phyloP scores from a whole-genome alignment of 2,888 invertebrate genomes.

The Drosophila paramelanica region DNA sequence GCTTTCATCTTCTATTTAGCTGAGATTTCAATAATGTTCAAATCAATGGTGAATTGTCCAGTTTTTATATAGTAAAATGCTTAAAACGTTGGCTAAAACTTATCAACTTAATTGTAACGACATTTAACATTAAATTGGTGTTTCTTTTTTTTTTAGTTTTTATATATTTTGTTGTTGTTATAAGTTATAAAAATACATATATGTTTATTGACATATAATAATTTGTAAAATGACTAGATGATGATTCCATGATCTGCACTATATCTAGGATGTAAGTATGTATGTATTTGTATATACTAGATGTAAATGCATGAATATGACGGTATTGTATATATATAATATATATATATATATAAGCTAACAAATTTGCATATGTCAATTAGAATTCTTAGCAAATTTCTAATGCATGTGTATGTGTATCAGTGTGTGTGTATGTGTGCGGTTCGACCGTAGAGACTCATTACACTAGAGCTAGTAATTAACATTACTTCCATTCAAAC shows the following conservation, averaged over 20 bases:
- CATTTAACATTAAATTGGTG: conserved; percentile 78
- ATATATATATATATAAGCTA: conserved; percentile 43
- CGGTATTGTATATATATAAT: conserved; percentile 13
- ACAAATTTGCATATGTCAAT: conserved; percentile 69
- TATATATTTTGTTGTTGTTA: conserved; percentile 22
- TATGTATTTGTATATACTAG: conserved; percentile 30
- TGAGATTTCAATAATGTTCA: conserved; percentile 38
- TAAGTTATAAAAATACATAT: conserved; percentile 73
- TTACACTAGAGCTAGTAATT: conserved; percentile 40
- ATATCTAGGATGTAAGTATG: conserved; percentile 49
- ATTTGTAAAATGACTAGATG: conserved; percentile 73
- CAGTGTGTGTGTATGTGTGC: conserved; percentile 58
- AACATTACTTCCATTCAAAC: conserved; percentile 24
- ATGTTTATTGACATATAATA: conserved; percentile 39
- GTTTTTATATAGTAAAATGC: conserved; percentile 43
- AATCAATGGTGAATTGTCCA: conserved; percentile 44
- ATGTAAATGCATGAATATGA: conserved; percentile 69
- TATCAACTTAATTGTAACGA: conserved; percentile 78
- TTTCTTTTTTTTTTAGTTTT: conserved; percentile 29
- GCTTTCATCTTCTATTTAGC: conserved; percentile 33
- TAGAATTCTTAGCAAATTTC: conserved; percentile 44
- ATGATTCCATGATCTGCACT: conserved; percentile 56
- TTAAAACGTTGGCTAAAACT: conserved; percentile 72
- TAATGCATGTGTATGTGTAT: conserved; percentile 25
- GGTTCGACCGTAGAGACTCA: conserved; percentile 78